A percentile compares a stretch with the other conserved stretches of the same genome.
phyloP scores from a whole-genome alignment of 1,140 invertebrate species.

The Triops longicaudatus region DNA sequence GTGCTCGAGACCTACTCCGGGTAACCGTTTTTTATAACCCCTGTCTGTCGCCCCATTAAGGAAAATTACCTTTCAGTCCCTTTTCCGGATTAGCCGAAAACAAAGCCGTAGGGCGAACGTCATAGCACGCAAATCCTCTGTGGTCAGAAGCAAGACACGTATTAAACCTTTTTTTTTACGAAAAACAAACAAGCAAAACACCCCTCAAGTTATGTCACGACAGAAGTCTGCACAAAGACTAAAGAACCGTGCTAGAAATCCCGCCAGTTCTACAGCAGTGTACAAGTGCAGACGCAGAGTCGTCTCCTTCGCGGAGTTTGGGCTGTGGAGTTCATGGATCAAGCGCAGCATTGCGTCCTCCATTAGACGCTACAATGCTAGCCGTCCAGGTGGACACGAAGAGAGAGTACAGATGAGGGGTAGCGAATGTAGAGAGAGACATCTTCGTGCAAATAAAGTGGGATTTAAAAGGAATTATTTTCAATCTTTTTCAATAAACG shows the following conservation, averaged over 20 bases:
- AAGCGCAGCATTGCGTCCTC: background rate
- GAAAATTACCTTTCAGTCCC: conserved; percentile 11
- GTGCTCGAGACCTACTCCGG: background rate
- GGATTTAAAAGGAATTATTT: background rate
- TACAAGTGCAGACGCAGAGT: conserved; percentile 3
- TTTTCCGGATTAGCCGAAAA: background rate
- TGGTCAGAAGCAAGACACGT: background rate
- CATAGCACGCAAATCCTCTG: background rate
- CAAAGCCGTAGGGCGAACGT: background rate
- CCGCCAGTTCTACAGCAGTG: background rate
- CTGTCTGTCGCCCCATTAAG: background rate
- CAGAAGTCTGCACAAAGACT: conserved; percentile 6
- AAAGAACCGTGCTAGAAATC: background rate
- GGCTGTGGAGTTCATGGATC: background rate
- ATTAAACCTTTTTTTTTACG: background rate
- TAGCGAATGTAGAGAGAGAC: background rate
- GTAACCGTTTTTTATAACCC: background rate
- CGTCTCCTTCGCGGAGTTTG: background rate
- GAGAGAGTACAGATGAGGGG: background rate
- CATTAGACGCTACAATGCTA: background rate
- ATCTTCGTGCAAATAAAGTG: background rate
- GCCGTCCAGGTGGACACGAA: background rate
- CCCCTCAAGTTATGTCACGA: background rate
- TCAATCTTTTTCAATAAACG: background rate
- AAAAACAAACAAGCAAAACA: background rate